phyloP scores from a whole-genome alignment of 1,140 invertebrate species.

The Trachymyrmex septentrionalis region DNA sequence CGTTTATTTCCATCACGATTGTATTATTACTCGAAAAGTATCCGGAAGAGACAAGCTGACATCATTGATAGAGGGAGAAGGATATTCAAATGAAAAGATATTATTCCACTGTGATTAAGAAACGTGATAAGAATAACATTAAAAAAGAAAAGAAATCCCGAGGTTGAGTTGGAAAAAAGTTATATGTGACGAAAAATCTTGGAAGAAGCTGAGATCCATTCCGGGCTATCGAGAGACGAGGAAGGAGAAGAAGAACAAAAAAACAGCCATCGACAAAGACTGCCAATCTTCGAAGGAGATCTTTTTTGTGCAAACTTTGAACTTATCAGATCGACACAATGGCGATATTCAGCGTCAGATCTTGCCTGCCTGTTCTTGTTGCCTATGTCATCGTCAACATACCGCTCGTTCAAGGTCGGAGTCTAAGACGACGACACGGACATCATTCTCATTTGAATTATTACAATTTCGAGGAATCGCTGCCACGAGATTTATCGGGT shows the following conservation, averaged over 20 bases:
- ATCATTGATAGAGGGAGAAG: not conserved
- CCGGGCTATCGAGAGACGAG: not conserved
- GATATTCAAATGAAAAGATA: not conserved
- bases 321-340: slow-evolving; percentile 14
- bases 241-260: not conserved
- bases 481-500: not conserved
- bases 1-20: not conserved
- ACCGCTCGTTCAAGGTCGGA: not conserved
- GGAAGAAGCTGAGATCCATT: not conserved
- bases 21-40: not conserved
- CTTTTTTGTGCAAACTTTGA: not conserved
- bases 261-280: not conserved
- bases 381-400: slow-evolving; percentile 11
- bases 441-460: not conserved
- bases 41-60: not conserved
- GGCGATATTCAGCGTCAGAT: not conserved
- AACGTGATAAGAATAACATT: not conserved
- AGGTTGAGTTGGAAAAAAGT: not conserved
- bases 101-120: not conserved
- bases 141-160: not conserved
- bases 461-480: slow-evolving; percentile 13
- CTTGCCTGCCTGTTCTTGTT: not conserved
- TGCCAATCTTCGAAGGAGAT: not conserved
- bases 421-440: not conserved
- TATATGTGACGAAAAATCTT: not conserved